Base-by-base conservation (phyloP, 2,888 invertebrate species). In the Nowickia ferox region DNA sequence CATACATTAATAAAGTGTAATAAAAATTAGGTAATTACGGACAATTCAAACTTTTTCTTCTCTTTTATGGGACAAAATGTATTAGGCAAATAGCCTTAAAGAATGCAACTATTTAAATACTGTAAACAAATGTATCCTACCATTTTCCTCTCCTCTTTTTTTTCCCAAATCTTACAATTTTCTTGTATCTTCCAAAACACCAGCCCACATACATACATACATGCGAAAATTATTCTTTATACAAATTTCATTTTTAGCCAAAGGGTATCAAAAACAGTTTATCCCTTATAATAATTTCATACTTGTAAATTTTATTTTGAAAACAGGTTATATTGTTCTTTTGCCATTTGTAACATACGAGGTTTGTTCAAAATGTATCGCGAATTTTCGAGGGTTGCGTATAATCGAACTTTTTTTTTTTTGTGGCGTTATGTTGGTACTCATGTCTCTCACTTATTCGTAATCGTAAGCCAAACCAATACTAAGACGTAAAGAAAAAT, bases 191-290 rank as follows among this genome's bases (percentile, higher is more conserved):
- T 46, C 17, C 30, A 38, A 68, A 22, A 38, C 6, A 44, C 51
- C 30, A 71, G 15, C 48, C 19, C 53, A 65, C 22, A 55, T 46
- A 77, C 66, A 30, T 15, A 38, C 9, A 65, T 51, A 22, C 13
- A 48, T 51, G 4, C 17, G 15, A 38, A 30, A 30, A 30, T 30
- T 5, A 48, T 72, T 68, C 2, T 86, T 9, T 83, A 87, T 78
- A 82, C 74, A 72, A 79, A 65, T 84, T 66, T 81, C 68, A 53
- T 78, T 59, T 79, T 75, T 86, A 83, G 86, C 87, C 88, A 75
- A 87, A 87, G 88, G 87, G 83, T 87, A 87, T 86, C 84, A 77
- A 84, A 86, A 81, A 87, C 86, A 87, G 87, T 87, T 87, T 87
- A 87, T 88, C 72, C 85, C 53, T 76, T 68, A 84, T 77, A 86